Conservation (phyloP, 1,140 invertebrate genomes). For the Calephelis virginiensis region DNA sequence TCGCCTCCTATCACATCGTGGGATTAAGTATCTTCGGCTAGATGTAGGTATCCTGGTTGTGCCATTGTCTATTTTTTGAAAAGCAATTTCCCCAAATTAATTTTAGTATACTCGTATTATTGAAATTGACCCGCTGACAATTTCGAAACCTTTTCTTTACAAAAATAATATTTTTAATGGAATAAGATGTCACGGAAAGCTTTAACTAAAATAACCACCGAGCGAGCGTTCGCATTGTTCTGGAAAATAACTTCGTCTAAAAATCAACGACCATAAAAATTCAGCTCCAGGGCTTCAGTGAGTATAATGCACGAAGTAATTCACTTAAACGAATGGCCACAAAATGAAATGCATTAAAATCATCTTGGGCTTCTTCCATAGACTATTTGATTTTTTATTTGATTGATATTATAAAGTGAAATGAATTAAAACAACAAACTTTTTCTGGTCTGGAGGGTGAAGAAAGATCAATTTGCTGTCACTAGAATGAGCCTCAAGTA, state of each 20-base stretch:
- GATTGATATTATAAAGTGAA: background rate
- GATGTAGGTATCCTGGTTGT: no score
- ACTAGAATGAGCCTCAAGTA: no score
- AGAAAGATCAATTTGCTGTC: no score
- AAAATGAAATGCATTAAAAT: slow-evolving; percentile 11
- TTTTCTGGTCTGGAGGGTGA: no score
- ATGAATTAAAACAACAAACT: no score
- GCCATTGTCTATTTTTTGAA: no score
- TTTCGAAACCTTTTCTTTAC: background rate
- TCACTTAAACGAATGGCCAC: slow-evolving; percentile 13
- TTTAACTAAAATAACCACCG: slow-evolving; percentile 18
- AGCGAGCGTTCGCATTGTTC: slow-evolving; percentile 17
- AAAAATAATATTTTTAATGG: slow-evolving; percentile 17
- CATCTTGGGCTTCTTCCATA: slow-evolving; percentile 8
- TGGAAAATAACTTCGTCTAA: slow-evolving; percentile 22
- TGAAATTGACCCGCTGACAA: no score
- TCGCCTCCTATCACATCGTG: no score
- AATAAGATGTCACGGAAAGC: slow-evolving; percentile 21
- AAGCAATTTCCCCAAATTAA: no score
- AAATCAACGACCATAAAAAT: slow-evolving; percentile 23
- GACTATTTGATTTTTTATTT: no score
- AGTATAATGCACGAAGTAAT: slow-evolving; percentile 15
- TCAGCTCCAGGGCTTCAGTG: slow-evolving; percentile 16
- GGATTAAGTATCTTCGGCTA: no score
- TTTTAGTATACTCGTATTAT: no score